A percentile compares a stretch with the other conserved stretches of the same genome.
These are phyloP conservation scores for Tiphia femorata DNA, from an alignment of 2,888 invertebrate genomes.

Conservation along the genomic window DNA sequence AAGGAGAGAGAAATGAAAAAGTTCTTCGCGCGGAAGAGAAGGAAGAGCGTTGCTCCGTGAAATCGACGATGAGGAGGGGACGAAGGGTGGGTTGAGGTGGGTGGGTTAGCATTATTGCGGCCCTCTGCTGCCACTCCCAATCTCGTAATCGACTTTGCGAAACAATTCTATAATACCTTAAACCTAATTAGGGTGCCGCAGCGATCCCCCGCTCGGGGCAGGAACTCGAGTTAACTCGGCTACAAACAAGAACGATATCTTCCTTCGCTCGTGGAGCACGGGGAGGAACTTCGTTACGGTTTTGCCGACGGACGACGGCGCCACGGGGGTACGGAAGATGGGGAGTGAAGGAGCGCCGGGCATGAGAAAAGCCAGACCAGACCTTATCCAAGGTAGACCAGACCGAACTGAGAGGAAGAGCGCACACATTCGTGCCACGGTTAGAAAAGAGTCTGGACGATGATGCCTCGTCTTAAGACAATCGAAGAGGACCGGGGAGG, in stretches of 20 bases:
- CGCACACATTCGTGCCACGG: slow-evolving; percentile 15
- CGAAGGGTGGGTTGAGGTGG: background rate
- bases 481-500: slow-evolving; percentile 30
- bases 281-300: slow-evolving; percentile 51
- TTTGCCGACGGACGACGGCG: slow-evolving; percentile 16
- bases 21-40: too few species aligned
- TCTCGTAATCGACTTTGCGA: slow-evolving; percentile 64
- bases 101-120: background rate
- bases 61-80: slow-evolving; percentile 33
- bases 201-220: slow-evolving; percentile 38
- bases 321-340: slow-evolving; percentile 8
- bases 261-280: slow-evolving; percentile 35
- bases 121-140: slow-evolving; percentile 36
- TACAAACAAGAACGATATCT: slow-evolving; percentile 65
- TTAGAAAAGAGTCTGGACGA: too few species aligned
- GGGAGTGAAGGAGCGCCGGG: background rate
- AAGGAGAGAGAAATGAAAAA: too few species aligned
- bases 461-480: too few species aligned
- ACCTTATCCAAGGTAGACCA: too few species aligned
- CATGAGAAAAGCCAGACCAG: slow-evolving; percentile 23
- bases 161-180: slow-evolving; percentile 66
- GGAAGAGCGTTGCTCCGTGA: slow-evolving; percentile 39
- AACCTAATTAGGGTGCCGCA: slow-evolving; percentile 65
- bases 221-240: slow-evolving; percentile 58
- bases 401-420: too few species aligned